Evolutionary conservation across 2,888 invertebrate genomes (phyloP).

Genomic region (Eristalis intricaria): DNA sequence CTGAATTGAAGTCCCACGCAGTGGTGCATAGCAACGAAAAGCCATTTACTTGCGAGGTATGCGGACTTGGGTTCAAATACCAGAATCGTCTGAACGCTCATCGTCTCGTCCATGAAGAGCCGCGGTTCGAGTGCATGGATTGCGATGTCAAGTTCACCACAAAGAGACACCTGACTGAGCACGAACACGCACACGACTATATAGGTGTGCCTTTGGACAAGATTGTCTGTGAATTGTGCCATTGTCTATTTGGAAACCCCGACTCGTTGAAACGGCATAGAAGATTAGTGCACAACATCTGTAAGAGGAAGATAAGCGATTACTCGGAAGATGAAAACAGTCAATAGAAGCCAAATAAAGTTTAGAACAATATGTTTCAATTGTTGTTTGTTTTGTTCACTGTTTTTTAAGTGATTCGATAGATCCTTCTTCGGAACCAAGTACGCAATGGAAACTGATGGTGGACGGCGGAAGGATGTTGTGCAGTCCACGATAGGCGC

Average conservation of each 20-base stretch:
- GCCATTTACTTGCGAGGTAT: conserved; percentile 26
- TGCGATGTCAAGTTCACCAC: conserved; percentile 24
- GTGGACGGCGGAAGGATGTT: too few relatives aligned
- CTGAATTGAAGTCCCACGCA: conserved; percentile 27
- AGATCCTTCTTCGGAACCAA: too few relatives aligned
- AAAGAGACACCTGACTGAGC: not conserved
- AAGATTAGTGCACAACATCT: conserved; percentile 24
- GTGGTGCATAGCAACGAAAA: conserved; percentile 1
- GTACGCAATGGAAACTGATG: too few relatives aligned
- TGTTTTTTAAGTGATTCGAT: too few relatives aligned
- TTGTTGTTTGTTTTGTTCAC: too few relatives aligned
- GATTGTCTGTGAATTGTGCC: conserved; percentile 10
- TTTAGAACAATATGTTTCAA: too few relatives aligned
- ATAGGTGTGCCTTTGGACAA: not conserved
- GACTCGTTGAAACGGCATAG: conserved; percentile 17
- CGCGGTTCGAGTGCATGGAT: conserved; percentile 5
- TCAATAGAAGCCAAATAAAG: not conserved
- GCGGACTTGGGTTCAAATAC: conserved; percentile 21
- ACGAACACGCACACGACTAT: conserved; percentile 3
- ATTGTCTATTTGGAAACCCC: not conserved
- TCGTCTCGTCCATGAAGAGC: conserved; percentile 26
- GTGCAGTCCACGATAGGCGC: too few relatives aligned
- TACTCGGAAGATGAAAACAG: not conserved
- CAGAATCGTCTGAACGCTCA: conserved; percentile 22
- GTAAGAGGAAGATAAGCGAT: not conserved